Evolutionary conservation across 2,113 vertebrate genomes (phyloP), one percentile per base, ranked within the genome.

Genomic region (Piliocolobus tephrosceles): DNA sequence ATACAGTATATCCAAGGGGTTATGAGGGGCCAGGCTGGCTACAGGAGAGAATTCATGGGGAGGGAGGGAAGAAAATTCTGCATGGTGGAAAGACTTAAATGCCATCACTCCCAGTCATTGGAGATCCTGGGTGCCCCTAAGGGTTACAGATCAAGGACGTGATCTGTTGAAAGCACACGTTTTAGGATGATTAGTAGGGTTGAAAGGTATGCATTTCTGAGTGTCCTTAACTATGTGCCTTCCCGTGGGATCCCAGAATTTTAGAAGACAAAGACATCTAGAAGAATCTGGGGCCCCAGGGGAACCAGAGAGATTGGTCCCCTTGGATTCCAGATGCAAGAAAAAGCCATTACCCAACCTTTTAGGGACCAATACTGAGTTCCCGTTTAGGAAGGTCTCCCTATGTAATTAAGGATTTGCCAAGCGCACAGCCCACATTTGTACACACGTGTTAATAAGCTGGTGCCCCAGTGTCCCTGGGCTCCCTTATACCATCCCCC

Each of bases 181-280:
- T 96, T 95, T 18, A 68, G 45, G 66, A 50, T 68, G 91, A 90
- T 84, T 64, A 75, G 91, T 52, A 70, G 8, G 82, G 66, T 75
- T 14, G 64, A 70, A 94, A 61, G 43, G 18, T 84, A 61, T 52
- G 89, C 17, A 68, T 83, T 82, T 96, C 88, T 72, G 75, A 57
- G 92, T 22, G 84, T 92, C 76, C 75, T 93, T 97, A 93, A 91
- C 94, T 92, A 91, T 96, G 80, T 84, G 81, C 58, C 85, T 17
- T 85, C 95, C 81, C 6, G 0, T 16, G 91, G 64, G 75, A 95
- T 8, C 76, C 72, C 17, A 64, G 88, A 70, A 75, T 94, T 96
- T 96, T 90, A 95, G 95, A 96, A 97, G 96, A 96, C 97, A 97
- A 95, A 97, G 96, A 94, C 83, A 94, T 95, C 87, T 91, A 88